A percentile compares a stretch with the other conserved stretches of the same genome.
Conservation (phyloP, 2,888 invertebrate genomes). For the Troides aeacus region DNA sequence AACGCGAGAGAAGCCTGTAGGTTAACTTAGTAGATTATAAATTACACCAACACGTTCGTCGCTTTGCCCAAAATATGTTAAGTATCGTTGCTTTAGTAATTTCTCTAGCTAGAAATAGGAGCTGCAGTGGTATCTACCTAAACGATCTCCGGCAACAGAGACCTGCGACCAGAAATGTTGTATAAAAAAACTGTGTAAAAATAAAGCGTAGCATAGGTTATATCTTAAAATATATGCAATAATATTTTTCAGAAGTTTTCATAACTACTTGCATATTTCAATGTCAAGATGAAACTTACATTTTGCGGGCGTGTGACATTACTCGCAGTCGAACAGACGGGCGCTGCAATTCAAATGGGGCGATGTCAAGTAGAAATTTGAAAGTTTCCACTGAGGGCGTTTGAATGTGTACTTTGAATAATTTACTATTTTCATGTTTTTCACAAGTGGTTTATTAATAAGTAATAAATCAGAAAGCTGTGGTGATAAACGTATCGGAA, state of each 20-base stretch:
- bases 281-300: slow-evolving; percentile 20
- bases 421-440: not conserved
- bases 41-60: no score
- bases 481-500: not conserved
- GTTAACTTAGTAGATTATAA: no score
- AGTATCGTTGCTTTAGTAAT: no score
- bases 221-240: slow-evolving; percentile 13
- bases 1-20: no score
- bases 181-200: not conserved
- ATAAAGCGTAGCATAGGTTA: not conserved
- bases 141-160: not conserved
- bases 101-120: no score
- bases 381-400: slow-evolving; percentile 2
- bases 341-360: slow-evolving; percentile 15
- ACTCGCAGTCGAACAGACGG: slow-evolving; percentile 11
- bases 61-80: no score
- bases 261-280: slow-evolving; percentile 21
- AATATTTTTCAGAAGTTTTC: slow-evolving; percentile 13
- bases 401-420: not conserved
- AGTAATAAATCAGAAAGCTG: not conserved
- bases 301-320: slow-evolving; percentile 14
- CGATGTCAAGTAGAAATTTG: slow-evolving; percentile 12
- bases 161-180: not conserved
- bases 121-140: no score
- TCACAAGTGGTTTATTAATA: not conserved